Evolutionary conservation across 1,140 invertebrate species (phyloP), one percentile per base, ranked within the genome.

Genomic region (Aleiodes sp.): DNA sequence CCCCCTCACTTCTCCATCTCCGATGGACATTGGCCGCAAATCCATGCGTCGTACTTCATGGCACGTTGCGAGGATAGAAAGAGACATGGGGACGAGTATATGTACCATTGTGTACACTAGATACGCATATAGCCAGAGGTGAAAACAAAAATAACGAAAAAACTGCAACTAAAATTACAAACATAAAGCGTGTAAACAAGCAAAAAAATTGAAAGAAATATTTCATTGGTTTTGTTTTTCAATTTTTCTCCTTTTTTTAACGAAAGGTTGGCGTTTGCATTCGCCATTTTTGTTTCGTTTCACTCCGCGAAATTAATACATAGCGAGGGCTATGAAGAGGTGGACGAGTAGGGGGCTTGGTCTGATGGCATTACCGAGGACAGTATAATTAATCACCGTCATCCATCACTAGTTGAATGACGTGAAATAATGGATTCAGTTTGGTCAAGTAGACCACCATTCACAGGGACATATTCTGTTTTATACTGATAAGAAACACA

Each of bases 371-470:
- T 70, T 33, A 68, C 46, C 70, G 24, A 70, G 76, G 77, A 80
- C 81, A 76, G 68, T 78, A 82, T 84, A 81, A 84, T 83, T 84
- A 84, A 84, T 84, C 77, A 77, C 79, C 75, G 70, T 82, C 78
- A 84, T 84, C 80, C 74, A 84, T 84, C 82, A 83, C 65, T 65
- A 63, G 43, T 43, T 66, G 14, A 68, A 43, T 75, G 75, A 78
- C 78, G 70, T 66, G 57, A 68, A 75, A 76, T 80, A 75, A 81
- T 82, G 77, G 76, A 82, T 79, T 72, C 70, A 8, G 46, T 59
- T 70, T 29, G 56, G 28, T 29, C 56, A 31, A 59, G 56, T 59
- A n/a, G 19, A 16, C 12, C n/a, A n/a, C n/a, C 46, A 52, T 21
- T 52, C 16, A 26, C 46, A 6, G 31, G 10, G 4, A 35, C 31